phyloP scores from a whole-genome alignment of 1,140 invertebrate genomes.

The Asobara japonica region DNA sequence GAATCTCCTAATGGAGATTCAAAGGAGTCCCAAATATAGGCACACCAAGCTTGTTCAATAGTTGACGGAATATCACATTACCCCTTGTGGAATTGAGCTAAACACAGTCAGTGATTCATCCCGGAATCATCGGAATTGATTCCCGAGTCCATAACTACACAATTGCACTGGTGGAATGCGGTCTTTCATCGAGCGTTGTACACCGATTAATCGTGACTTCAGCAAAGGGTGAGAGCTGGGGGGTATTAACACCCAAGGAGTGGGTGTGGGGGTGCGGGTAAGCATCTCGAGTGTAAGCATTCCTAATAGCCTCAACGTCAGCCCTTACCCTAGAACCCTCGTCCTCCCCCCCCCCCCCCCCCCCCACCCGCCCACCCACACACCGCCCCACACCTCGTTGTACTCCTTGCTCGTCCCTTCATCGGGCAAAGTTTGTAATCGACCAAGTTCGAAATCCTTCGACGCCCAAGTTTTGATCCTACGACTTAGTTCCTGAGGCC shows the following conservation, averaged over 20 bases:
- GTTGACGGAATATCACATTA: too few species aligned
- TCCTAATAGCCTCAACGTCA: conserved; percentile 17
- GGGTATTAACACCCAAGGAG: not conserved
- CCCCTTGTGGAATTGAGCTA: not conserved
- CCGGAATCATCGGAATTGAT: not conserved
- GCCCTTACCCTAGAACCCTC: conserved; percentile 10
- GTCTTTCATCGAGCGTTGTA: conserved; percentile 1
- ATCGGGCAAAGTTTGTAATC: conserved; percentile 15
- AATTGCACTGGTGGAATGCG: conserved; percentile 12
- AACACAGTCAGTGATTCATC: not conserved
- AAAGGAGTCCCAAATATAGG: too few species aligned
- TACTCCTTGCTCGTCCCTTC: conserved; percentile 18
- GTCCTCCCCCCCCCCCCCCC: conserved; percentile 26
- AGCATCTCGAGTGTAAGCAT: not conserved
- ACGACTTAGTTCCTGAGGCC: conserved; percentile 9
- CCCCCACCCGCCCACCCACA: conserved; percentile 1
- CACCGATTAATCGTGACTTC: conserved; percentile 12
- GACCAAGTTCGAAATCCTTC: conserved; percentile 20
- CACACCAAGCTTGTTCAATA: too few species aligned
- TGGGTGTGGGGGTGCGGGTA: not conserved
- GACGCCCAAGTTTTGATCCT: conserved; percentile 20
- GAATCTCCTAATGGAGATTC: too few species aligned
- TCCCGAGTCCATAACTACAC: not conserved
- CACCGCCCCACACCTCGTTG: conserved; percentile 25
- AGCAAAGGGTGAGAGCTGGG: not conserved